A percentile compares a stretch with the other conserved stretches of the same genome.
Conservation (phyloP, 92 coral and sea anemone species). For the Parazoanthus atlanticus region DNA sequence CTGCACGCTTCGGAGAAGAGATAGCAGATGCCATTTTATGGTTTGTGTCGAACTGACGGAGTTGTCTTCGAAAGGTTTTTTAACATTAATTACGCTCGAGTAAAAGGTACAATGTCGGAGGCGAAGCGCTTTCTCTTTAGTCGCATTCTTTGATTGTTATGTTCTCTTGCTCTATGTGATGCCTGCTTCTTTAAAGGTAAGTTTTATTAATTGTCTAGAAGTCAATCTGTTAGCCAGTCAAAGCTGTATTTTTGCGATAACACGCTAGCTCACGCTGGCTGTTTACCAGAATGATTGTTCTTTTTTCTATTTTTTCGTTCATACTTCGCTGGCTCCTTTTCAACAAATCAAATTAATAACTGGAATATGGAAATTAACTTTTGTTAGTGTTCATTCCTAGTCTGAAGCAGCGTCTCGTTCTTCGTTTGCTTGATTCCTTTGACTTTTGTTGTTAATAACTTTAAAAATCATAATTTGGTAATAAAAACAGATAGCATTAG, state of each 20-base stretch:
- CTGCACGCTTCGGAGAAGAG: constrained; percentile 7
- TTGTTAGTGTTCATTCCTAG: not conserved
- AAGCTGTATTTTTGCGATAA: not conserved
- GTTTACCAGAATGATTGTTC: constrained; percentile 15
- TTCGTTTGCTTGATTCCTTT: too few relatives aligned
- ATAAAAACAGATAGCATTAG: too few relatives aligned
- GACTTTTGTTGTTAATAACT: too few relatives aligned
- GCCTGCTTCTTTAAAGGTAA: not conserved
- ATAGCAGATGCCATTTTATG: constrained; percentile 24
- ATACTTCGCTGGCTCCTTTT: constrained; percentile 14
- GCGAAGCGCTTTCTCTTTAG: not conserved
- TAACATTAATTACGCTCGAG: not conserved
- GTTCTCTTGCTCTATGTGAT: not conserved
- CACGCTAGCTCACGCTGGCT: constrained; percentile 22
- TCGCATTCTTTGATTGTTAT: not conserved
- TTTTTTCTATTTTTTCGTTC: not conserved
- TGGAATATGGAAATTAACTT: constrained; percentile 3
- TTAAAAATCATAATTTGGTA: not conserved
- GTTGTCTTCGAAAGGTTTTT: not conserved
- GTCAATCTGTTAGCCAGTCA: constrained; percentile 4
- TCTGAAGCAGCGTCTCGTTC: not conserved
- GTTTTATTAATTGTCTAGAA: not conserved
- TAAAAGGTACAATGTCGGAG: not conserved
- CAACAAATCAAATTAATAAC: constrained; percentile 9
- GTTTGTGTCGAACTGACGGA: not conserved